Base-by-base conservation (phyloP, 1,140 invertebrate species). In the Dendrolimus punctatus region DNA sequence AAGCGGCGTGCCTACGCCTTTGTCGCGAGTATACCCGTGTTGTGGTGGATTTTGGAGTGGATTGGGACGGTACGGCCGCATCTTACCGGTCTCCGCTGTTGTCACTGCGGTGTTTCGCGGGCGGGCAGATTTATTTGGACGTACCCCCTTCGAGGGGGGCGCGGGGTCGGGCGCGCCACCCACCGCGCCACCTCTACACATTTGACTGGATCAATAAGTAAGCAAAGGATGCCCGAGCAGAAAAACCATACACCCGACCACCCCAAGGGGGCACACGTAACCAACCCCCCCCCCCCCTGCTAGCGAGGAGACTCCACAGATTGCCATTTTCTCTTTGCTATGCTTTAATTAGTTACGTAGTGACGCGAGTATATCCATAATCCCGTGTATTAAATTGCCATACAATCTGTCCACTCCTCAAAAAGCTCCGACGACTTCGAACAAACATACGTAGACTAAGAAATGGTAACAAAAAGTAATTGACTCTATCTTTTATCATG, bases 201-300 rank as follows among this genome's bases (percentile, higher is more conserved):
- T 85, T 87, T 87, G 78, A 86, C 87, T 88, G 88, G 80, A 83
- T 85, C 84, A 87, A 85, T 84, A 85, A 88, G 86, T 87, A 87
- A 87, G 86, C 86, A 88, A 88, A 88, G 86, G 86, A 88, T 88
- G 86, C 83, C 86, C 81, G 86, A 88, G 86, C 80, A 88, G 85
- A 88, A 88, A 88, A 88, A 87, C 87, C 83, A 87, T 86, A 85
- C 86, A 84, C 86, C 83, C 83, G 71, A 80, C 75, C 78, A 77
- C 73, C 76, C 76, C 74, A 75, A 83, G 81, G 82, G 82, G 82
- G 80, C 80, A 85, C 75, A 83, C 83, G 83, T 83, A 79, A 87
- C 87, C 71, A 73, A 72, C 75, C 80, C 75, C 75, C 79, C 79
- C 71, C 81, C 83, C 82, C 88, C 86, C 85, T 87, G 79, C 81